Conservation (phyloP, 2,888 invertebrate genomes). For the Deilephila elpenor region DNA sequence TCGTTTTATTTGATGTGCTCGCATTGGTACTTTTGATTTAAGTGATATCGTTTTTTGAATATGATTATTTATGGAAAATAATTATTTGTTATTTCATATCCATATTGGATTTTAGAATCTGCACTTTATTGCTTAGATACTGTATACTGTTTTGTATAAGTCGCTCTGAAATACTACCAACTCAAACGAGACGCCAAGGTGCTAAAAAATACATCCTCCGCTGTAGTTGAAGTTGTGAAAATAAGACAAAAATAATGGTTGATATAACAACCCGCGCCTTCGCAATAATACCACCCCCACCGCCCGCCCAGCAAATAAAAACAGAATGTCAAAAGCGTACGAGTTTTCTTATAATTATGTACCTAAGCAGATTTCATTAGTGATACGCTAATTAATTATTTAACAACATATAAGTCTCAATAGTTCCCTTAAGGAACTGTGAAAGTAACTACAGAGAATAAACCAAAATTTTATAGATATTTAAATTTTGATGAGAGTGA, state of each 20-base stretch:
- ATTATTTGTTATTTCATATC: no score
- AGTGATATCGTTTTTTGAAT: no score
- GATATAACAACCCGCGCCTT: not conserved
- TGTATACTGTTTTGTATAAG: no score
- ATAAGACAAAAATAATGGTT: constrained; percentile 5
- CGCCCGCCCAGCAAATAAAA: not conserved
- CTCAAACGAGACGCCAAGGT: not conserved
- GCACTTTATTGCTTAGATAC: no score
- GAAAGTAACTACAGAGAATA: no score
- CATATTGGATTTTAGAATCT: no score
- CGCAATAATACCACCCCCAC: constrained; percentile 13
- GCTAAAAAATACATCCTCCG: not conserved
- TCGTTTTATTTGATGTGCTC: not conserved
- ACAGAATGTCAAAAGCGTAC: not conserved
- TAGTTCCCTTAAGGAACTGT: no score
- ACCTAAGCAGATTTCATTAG: not conserved
- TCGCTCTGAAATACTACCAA: no score
- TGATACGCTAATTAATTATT: not conserved
- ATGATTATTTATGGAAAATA: no score
- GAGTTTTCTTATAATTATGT: constrained; percentile 9
- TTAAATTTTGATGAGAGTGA: no score
- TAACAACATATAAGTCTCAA: not conserved
- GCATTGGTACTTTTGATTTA: no score
- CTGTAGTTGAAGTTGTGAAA: not conserved
- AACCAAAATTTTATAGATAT: no score